Evolutionary conservation across 1,140 invertebrate genomes (phyloP).

Genomic region (Harpegnathos saltator): DNA sequence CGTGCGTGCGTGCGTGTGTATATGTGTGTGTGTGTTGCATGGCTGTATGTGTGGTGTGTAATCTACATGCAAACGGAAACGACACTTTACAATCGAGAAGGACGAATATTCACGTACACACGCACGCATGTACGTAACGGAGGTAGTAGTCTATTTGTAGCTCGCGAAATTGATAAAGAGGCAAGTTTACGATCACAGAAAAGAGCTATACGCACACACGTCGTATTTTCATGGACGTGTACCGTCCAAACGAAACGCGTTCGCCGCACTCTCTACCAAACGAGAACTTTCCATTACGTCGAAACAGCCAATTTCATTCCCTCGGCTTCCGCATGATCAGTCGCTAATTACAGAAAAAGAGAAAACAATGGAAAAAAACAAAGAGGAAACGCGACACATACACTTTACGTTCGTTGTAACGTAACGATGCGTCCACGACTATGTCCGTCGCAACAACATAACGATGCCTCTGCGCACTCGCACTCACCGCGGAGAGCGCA

Average conservation of each 20-base stretch:
- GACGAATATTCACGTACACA: slow-evolving; percentile 38
- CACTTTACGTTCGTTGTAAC: no score
- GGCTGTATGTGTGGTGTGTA: not conserved
- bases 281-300: not conserved
- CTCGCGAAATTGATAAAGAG: slow-evolving; percentile 68
- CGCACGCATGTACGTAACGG: slow-evolving; percentile 57
- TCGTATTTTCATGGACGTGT: slow-evolving; percentile 22
- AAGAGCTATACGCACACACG: slow-evolving; percentile 68
- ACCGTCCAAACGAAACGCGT: slow-evolving; percentile 5
- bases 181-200: slow-evolving; percentile 78
- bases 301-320: not conserved
- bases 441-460: no score
- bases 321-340: no score
- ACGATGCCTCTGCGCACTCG: no score
- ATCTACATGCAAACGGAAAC: slow-evolving; percentile 25
- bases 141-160: slow-evolving; percentile 67
- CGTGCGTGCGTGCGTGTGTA: not conserved
- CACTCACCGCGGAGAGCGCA: no score
- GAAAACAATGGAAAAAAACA: no score
- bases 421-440: no score
- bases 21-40: no score
- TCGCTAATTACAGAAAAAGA: not conserved
- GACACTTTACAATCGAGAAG: slow-evolving; percentile 16
- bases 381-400: not conserved
- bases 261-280: not conserved